Conservation (phyloP, 2,888 invertebrate genomes). For the Hermodice carunculata region DNA sequence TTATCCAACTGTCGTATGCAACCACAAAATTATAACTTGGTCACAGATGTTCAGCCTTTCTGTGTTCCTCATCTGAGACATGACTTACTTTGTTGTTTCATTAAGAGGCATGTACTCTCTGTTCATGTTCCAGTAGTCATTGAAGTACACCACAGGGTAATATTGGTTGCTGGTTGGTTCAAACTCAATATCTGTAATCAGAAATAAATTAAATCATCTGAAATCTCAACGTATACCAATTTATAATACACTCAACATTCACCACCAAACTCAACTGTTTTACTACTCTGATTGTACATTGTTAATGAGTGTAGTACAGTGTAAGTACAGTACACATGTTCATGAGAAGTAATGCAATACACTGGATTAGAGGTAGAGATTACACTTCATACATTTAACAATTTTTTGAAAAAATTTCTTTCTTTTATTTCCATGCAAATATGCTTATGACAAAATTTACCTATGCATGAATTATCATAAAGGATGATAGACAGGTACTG, state of each 20-base stretch:
- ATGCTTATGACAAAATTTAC: too few species aligned
- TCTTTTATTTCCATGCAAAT: too few species aligned
- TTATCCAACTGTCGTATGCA: neutral
- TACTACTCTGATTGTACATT: neutral
- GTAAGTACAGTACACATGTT: neutral
- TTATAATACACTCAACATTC: too few species aligned
- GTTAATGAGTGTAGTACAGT: neutral
- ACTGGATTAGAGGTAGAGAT: too few species aligned
- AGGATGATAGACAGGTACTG: too few species aligned
- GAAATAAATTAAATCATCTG: too few species aligned
- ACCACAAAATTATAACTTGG: neutral
- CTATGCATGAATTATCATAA: too few species aligned
- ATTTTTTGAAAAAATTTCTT: too few species aligned
- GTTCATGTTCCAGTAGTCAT: conserved; percentile 99
- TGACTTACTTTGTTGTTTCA: conserved; percentile 79
- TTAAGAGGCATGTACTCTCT: conserved; percentile 89
- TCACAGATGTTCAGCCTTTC: neutral
- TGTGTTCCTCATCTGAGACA: too few species aligned
- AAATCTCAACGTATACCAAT: too few species aligned
- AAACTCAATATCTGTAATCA: conserved; percentile 83
- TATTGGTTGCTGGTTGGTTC: conserved; percentile 88
- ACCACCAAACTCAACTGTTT: neutral
- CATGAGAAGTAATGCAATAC: neutral
- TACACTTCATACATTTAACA: too few species aligned
- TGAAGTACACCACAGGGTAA: conserved; percentile 93